Base-by-base conservation (phyloP, 2,797 vertebrate species). In the Smutsia gigantea region DNA sequence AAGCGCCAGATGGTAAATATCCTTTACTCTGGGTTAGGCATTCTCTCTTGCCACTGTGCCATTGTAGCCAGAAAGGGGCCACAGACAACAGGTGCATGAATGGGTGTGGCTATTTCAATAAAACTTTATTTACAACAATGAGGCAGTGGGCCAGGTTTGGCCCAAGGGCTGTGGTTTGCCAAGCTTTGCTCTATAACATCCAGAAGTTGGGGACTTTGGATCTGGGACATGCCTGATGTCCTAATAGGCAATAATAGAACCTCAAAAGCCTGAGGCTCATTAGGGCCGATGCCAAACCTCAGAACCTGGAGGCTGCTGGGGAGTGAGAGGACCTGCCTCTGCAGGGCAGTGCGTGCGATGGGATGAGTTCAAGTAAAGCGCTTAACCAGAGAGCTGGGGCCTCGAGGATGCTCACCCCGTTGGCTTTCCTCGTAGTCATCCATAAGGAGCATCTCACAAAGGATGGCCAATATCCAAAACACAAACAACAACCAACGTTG, bases 91-190 rank as follows among this genome's bases (percentile, higher is more conserved):
- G 5, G 37, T 49, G 25, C 31, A 51, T 53, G 64, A 66, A 12
- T 19, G 49, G 31, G 64, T 29, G 39, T 14, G 78, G 31, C 27
- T 10, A 49, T 49, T 31, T 12, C 77, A 68, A 82, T 66, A 86
- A 85, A 59, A 51, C 66, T 92, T 92, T 85, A 51, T 79, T 78
- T 66, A 66, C 19, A 53, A 57, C n/a, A 74, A 92, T 39, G 6
- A 42, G 17, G 27, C 7, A 1, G 63, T 10, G 13, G 29, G 71
- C 42, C 29, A 2, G 34, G 31, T n/a, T 23, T n/a, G 72, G 79
- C 57, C 31, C 39, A 15, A 11, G 31, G 49, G 68, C 55, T 61
- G 39, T 14, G 34, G 64, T 61, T 66, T 21, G 8, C 68, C 34
- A 23, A 7, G 29, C 29, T 25, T 57, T 27, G 57, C 66, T 42